These are phyloP conservation scores for Bombyx mori DNA, from an alignment of 1,140 invertebrate species.

Conservation along the genomic window DNA sequence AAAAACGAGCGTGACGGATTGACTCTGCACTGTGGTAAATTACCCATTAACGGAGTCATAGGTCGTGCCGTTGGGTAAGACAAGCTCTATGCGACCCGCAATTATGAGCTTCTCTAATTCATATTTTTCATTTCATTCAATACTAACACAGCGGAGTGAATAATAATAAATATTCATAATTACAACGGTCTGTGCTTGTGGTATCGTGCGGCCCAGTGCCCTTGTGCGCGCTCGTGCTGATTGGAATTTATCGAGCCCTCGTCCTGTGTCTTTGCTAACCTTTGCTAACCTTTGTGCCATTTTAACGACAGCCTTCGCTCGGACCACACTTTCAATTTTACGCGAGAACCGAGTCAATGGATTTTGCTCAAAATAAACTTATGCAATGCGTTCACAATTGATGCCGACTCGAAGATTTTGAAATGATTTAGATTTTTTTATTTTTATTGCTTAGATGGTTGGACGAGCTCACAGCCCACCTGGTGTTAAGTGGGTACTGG, in stretches of 20 bases:
- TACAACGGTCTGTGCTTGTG: too few relatives aligned
- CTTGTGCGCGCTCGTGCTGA: conserved; percentile 31
- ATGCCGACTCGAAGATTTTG: conserved; percentile 12
- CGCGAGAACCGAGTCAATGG: conserved; percentile 22
- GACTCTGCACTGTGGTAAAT: conserved; percentile 1
- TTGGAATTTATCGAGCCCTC: conserved; percentile 51
- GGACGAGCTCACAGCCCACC: too few relatives aligned
- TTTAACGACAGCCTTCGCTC: conserved; percentile 16
- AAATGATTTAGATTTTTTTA: too few relatives aligned
- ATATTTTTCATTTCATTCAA: neutral
- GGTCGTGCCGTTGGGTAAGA: neutral
- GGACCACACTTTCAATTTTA: conserved; percentile 7
- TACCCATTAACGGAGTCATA: conserved; percentile 3
- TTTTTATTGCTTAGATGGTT: too few relatives aligned
- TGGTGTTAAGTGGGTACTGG: too few relatives aligned
- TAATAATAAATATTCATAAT: too few relatives aligned
- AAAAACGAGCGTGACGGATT: conserved; percentile 2
- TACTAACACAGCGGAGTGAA: too few relatives aligned
- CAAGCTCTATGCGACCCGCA: neutral
- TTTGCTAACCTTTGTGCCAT: conserved; percentile 20
- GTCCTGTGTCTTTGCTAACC: conserved; percentile 25
- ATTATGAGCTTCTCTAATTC: too few relatives aligned
- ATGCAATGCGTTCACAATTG: conserved; percentile 24
- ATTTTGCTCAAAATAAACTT: conserved; percentile 33
- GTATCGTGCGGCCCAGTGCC: conserved; percentile 37